Evolutionary conservation across 2,797 vertebrate genomes (phyloP).

Genomic region (Phalloptychus januarius): DNA sequence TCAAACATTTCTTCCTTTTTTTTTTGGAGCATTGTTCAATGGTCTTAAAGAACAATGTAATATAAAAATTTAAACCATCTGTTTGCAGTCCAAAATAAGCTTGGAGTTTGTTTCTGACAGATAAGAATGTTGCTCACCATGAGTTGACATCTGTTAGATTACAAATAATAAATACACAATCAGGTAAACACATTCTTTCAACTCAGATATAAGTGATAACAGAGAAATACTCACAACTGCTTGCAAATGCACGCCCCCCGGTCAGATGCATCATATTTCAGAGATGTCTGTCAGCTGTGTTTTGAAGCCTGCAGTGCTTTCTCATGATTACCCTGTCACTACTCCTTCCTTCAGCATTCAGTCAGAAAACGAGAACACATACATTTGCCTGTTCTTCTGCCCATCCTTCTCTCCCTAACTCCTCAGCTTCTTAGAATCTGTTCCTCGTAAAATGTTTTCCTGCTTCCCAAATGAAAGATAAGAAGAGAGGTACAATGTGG

Average conservation of each 20-base stretch:
- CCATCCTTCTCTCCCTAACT: slow-evolving; percentile 27
- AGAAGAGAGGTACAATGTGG: slow-evolving; percentile 12
- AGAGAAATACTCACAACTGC: slow-evolving; percentile 5
- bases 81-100: slow-evolving; percentile 4
- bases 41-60: slow-evolving; percentile 3
- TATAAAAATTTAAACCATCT: slow-evolving; percentile 38
- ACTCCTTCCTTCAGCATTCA: slow-evolving; percentile 64
- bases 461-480: slow-evolving; percentile 23
- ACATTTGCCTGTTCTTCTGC: slow-evolving; percentile 57
- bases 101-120: slow-evolving; percentile 43
- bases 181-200: slow-evolving; percentile 27
- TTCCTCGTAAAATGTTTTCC: slow-evolving; percentile 42
- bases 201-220: slow-evolving; percentile 20
- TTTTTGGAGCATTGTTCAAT: neutral
- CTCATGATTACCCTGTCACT: slow-evolving; percentile 72
- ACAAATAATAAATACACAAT: slow-evolving; percentile 40
- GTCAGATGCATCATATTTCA: slow-evolving; percentile 55
- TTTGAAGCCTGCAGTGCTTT: slow-evolving; percentile 56
- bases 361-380: slow-evolving; percentile 58
- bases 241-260: slow-evolving; percentile 4
- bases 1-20: neutral
- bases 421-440: slow-evolving; percentile 30
- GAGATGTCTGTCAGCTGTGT: slow-evolving; percentile 61
- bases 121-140: slow-evolving; percentile 41
- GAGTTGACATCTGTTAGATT: slow-evolving; percentile 35